Evolutionary conservation across 2,113 vertebrate genomes (phyloP).

Genomic region (Rhadina sibilatrix): DNA sequence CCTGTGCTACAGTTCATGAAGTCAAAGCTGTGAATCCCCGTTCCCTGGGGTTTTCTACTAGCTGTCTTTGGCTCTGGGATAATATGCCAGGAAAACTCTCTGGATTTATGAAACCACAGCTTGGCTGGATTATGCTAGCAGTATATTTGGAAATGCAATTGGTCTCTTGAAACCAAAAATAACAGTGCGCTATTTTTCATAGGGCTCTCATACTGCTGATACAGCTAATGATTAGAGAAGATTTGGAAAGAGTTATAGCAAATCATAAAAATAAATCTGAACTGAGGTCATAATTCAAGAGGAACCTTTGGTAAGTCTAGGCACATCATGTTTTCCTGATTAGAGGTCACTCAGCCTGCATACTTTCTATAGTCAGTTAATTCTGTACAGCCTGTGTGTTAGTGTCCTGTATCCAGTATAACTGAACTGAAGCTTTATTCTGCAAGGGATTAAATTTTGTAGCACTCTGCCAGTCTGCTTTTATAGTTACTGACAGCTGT

Average conservation of each 20-base stretch:
- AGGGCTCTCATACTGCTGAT: constrained; percentile 32
- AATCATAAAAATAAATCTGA: constrained; percentile 49
- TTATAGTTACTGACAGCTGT: neutral
- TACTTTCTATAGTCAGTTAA: neutral
- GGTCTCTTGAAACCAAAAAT: constrained; percentile 63
- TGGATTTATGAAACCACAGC: constrained; percentile 56
- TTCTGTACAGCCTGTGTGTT: neutral
- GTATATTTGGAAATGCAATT: constrained; percentile 55
- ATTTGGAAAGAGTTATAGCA: constrained; percentile 34
- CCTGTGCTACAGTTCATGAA: neutral
- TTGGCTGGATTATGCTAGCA: constrained; percentile 41
- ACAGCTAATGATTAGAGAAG: constrained; percentile 52
- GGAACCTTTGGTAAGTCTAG: neutral
- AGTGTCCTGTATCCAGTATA: neutral
- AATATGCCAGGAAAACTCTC: constrained; percentile 27
- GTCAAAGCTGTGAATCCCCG: constrained; percentile 24
- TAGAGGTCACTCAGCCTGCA: constrained; percentile 4
- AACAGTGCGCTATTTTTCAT: constrained; percentile 22
- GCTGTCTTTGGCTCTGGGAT: constrained; percentile 35
- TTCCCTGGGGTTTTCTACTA: constrained; percentile 4
- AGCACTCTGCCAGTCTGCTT: neutral
- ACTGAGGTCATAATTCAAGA: constrained; percentile 36
- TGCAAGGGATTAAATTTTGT: neutral
- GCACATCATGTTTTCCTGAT: neutral
- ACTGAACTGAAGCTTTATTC: neutral